These are phyloP conservation scores for Horisme vitalbata DNA, from an alignment of 2,888 invertebrate genomes.

Conservation along the genomic window DNA sequence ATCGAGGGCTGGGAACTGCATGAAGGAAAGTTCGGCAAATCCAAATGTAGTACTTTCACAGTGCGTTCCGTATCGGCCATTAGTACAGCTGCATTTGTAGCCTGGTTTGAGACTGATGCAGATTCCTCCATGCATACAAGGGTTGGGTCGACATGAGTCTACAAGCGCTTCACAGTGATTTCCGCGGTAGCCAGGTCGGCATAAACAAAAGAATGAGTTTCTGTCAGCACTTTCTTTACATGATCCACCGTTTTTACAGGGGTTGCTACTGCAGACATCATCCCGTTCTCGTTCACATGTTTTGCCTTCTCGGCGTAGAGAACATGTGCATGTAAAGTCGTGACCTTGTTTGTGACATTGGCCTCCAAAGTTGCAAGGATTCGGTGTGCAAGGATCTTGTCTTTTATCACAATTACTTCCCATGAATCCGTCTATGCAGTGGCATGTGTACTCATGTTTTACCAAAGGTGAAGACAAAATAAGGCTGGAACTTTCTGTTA, in stretches of 20 bases:
- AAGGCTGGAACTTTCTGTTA: slow-evolving; percentile 90
- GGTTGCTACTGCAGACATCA: slow-evolving; percentile 92
- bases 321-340: slow-evolving; percentile 93
- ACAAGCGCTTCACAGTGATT: slow-evolving; percentile 94
- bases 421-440: slow-evolving; percentile 92
- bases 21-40: slow-evolving; percentile 94
- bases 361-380: slow-evolving; percentile 93
- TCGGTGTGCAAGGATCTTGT: slow-evolving; percentile 95
- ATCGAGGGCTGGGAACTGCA: slow-evolving; percentile 93
- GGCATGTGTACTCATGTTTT: slow-evolving; percentile 89
- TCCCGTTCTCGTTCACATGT: slow-evolving; percentile 92
- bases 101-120: slow-evolving; percentile 95
- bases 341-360: slow-evolving; percentile 92
- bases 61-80: slow-evolving; percentile 94
- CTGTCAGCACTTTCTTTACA: slow-evolving; percentile 94
- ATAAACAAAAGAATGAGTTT: slow-evolving; percentile 95
- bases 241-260: slow-evolving; percentile 95
- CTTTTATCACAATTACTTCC: slow-evolving; percentile 92
- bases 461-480: slow-evolving; percentile 93
- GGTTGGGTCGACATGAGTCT: slow-evolving; percentile 95
- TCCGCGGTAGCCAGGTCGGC: slow-evolving; percentile 95
- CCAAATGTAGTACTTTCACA: slow-evolving; percentile 96
- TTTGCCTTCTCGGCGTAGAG: slow-evolving; percentile 90
- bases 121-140: slow-evolving; percentile 94
- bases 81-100: slow-evolving; percentile 92